Conservation (phyloP, 2,888 invertebrate species). For the Himalopsyche japonica region DNA sequence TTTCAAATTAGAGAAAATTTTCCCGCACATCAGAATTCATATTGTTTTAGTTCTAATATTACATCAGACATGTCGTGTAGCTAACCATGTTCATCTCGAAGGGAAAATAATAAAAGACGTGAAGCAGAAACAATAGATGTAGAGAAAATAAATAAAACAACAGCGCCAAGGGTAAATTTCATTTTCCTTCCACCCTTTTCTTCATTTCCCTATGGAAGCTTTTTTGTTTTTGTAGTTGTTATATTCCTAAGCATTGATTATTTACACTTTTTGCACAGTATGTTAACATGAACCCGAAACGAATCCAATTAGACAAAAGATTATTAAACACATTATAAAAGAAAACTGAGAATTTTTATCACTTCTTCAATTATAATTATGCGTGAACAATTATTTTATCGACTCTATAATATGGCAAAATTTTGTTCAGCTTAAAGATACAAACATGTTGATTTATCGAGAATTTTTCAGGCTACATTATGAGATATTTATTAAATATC, state of each 20-base stretch:
- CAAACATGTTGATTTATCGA: too few relatives aligned
- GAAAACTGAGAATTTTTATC: too few relatives aligned
- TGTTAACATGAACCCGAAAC: not conserved
- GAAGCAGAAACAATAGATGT: not conserved
- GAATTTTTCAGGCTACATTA: not conserved
- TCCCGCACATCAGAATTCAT: not conserved
- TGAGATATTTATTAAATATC: not conserved
- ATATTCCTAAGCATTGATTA: not conserved
- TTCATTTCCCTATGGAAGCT: constrained; percentile 1
- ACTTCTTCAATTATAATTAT: too few relatives aligned
- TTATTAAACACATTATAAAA: too few relatives aligned
- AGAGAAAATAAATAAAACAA: not conserved
- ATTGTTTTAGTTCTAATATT: not conserved
- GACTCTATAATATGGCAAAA: too few relatives aligned
- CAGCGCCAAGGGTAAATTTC: constrained; percentile 1
- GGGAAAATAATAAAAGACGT: not conserved
- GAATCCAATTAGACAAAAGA: too few relatives aligned
- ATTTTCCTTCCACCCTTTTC: not conserved
- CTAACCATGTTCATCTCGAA: not conserved
- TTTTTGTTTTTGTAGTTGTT: constrained; percentile 1
- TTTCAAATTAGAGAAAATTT: too few relatives aligned
- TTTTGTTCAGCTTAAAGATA: too few relatives aligned
- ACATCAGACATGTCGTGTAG: not conserved
- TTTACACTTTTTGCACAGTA: not conserved
- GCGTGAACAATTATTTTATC: too few relatives aligned